Evolutionary conservation across 2,113 vertebrate genomes (phyloP), one percentile per base, ranked within the genome.

Genomic region (Leptosomus discolor): DNA sequence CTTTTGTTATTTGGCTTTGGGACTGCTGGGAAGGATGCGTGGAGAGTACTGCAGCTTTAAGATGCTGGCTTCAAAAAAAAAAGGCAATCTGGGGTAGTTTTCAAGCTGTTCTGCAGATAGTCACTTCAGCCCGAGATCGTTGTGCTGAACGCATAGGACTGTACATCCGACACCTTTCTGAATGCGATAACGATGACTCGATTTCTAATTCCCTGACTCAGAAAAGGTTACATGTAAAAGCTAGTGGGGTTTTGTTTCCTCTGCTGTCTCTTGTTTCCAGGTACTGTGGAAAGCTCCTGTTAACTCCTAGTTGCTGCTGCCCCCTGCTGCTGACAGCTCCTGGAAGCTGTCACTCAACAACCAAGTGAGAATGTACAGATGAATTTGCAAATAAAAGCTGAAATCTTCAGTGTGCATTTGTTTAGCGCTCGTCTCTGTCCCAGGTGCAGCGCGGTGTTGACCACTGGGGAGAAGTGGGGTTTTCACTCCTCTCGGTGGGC

Each of bases 41-140:
- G 92, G 92, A 91, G 96, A 82, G 69, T 54, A 94, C 93, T 97
- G 96, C 96, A 97, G 97, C 95, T 97, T 96, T 96, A 96, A 97
- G 91, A 43, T 65, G 65, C 73, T 92, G 94, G 64, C 86, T 97
- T 92, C 51, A n/a, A 34, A 34, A 53, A 68, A 70, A 19, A 19
- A 51, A 78, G 70, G 46, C 21, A 96, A 73, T 57, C 92, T 30
- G 87, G 77, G 76, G 32, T 81, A 76, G 88, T 82, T 90, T 79
- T 81, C 61, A 50, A 75, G 91, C 88, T 71, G 58, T 79, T 73
- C 46, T 65, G 83, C 64, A 81, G 60, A 50, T 14, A 60, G 73
- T 41, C 53, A 4, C 60, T 91, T 68, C 69, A 71, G 1, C 69
- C 73, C 3, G 5, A 53, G 84, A 64, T 60, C 41, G 51, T 69